These are phyloP conservation scores for Drosophila tani DNA, from an alignment of 1,140 invertebrate species.

Conservation along the genomic window DNA sequence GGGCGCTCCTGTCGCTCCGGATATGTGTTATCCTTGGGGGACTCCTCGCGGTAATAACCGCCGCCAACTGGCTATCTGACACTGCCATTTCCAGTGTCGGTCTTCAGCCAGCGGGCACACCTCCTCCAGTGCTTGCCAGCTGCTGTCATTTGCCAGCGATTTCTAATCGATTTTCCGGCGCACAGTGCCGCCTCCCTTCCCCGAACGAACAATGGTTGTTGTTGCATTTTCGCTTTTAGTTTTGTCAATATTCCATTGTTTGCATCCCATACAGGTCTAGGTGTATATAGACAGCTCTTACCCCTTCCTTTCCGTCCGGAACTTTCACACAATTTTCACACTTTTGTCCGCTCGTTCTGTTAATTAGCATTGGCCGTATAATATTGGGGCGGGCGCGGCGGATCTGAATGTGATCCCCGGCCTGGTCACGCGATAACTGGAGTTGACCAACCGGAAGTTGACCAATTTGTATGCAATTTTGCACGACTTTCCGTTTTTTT, in stretches of 20 bases:
- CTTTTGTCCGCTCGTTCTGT: constrained; percentile 65
- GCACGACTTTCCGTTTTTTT: constrained; percentile 40
- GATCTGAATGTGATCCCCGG: constrained; percentile 16
- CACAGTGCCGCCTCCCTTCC: constrained; percentile 27
- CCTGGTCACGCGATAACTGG: constrained; percentile 57
- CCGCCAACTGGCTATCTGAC: constrained; percentile 42
- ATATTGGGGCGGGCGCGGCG: constrained; percentile 25
- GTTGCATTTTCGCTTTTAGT: constrained; percentile 54
- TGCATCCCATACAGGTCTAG: constrained; percentile 30
- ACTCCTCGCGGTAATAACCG: constrained; percentile 25
- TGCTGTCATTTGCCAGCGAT: constrained; percentile 80
- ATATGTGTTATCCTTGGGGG: constrained; percentile 44
- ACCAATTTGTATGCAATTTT: constrained; percentile 68
- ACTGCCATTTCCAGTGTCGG: constrained; percentile 44
- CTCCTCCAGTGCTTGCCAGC: constrained; percentile 35
- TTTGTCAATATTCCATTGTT: constrained; percentile 73
- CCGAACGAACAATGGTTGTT: constrained; percentile 29
- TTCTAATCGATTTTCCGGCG: constrained; percentile 79
- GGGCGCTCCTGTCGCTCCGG: constrained; percentile 33
- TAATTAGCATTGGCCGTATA: constrained; percentile 75
- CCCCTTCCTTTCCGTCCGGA: constrained; percentile 22
- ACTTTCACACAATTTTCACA: constrained; percentile 77
- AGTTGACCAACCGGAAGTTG: constrained; percentile 65
- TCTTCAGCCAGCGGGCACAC: constrained; percentile 72
- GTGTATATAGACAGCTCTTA: constrained; percentile 10